Percentiles rank a stretch among this genome's conserved stretches.
Evolutionary conservation across 2,113 vertebrate species (phyloP).

Genomic region (Steatornis caripensis): DNA sequence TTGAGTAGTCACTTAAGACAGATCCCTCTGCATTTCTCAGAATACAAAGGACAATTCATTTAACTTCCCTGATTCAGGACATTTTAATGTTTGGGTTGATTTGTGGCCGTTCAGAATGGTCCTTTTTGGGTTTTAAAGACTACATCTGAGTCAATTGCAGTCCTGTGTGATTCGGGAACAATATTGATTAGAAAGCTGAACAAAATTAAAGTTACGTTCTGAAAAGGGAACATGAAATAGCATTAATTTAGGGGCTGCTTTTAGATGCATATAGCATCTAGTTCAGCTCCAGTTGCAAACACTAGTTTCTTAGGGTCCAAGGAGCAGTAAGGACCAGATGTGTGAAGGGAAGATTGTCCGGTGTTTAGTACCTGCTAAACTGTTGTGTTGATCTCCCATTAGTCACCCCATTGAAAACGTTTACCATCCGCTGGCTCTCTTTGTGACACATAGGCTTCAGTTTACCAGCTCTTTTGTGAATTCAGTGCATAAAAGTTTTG

Average conservation of each 20-base stretch:
- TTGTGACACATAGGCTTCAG: background rate
- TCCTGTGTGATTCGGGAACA: background rate
- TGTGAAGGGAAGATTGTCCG: background rate
- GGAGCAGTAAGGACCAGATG: background rate
- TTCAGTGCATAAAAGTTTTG: background rate
- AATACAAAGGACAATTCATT: constrained; percentile 25
- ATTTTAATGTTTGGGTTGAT: constrained; percentile 22
- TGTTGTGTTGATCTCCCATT: background rate
- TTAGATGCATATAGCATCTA: background rate
- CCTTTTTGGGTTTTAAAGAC: background rate
- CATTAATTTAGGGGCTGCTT: background rate
- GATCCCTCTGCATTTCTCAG: background rate
- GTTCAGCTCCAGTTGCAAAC: background rate
- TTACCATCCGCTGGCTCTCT: background rate
- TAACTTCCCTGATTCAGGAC: background rate
- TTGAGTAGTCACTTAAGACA: background rate
- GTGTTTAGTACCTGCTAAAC: background rate
- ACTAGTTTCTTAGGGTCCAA: background rate
- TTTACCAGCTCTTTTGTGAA: background rate
- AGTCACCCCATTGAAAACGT: background rate
- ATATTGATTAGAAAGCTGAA: constrained; percentile 1
- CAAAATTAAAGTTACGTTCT: constrained; percentile 4
- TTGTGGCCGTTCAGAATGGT: background rate
- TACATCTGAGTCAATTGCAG: background rate
- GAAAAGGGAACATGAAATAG: background rate